Conservation (phyloP, 2,113 vertebrate species). For the Xyliphius kryptos region DNA sequence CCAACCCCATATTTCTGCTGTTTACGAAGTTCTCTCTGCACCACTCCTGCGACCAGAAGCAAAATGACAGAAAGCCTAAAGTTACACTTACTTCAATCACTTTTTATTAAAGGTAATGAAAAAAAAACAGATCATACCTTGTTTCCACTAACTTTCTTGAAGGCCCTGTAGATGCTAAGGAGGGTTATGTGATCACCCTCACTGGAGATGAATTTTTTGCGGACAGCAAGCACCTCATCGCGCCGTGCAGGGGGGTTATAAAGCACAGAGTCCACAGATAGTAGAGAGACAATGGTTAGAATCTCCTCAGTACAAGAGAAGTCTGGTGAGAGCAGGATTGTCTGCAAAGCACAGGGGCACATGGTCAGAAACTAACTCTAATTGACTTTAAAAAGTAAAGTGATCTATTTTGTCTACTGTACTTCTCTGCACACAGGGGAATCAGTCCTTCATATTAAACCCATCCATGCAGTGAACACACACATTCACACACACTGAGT, state of each 20-base stretch:
- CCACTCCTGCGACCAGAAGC: slow-evolving; percentile 74
- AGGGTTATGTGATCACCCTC: slow-evolving; percentile 91
- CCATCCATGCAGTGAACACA: no score
- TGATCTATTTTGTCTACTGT: no score
- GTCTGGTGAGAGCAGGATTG: slow-evolving; percentile 82
- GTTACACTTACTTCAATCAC: not conserved
- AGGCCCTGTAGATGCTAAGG: slow-evolving; percentile 84
- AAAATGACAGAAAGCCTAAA: not conserved
- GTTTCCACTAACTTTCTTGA: slow-evolving; percentile 75
- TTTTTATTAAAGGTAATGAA: not conserved
- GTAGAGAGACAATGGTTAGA: slow-evolving; percentile 81
- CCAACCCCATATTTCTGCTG: slow-evolving; percentile 85
- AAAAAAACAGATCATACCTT: slow-evolving; percentile 64
- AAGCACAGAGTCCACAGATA: slow-evolving; percentile 89
- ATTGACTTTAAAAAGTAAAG: not conserved
- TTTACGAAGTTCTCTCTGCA: slow-evolving; percentile 94
- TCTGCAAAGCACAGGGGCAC: slow-evolving; percentile 56
- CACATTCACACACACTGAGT: no score
- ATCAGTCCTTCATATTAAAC: no score
- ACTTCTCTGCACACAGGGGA: no score
- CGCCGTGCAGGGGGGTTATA: slow-evolving; percentile 77
- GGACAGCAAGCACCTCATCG: slow-evolving; percentile 77
- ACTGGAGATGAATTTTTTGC: slow-evolving; percentile 86
- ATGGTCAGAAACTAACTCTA: not conserved
- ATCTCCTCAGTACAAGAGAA: slow-evolving; percentile 89